Evolutionary conservation across 2,797 vertebrate species (phyloP).

Genomic region (Takifugu rubripes): DNA sequence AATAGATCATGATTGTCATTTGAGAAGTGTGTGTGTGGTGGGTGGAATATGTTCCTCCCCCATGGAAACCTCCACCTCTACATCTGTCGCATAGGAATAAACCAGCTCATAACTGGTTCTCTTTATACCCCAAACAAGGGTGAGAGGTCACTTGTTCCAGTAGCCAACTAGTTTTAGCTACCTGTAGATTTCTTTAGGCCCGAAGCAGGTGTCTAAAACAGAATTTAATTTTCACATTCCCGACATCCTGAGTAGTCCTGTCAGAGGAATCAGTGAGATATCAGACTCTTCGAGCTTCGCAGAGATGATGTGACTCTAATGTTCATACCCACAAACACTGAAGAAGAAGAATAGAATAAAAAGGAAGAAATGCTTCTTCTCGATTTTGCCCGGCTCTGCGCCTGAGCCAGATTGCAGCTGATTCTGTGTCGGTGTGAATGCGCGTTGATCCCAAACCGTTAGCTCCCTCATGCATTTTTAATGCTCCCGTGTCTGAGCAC

Average conservation of each 20-base stretch:
- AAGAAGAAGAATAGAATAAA: background rate
- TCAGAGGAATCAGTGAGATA: too few species aligned
- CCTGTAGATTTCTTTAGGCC: too few species aligned
- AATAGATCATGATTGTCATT: background rate
- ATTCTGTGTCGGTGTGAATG: constrained; percentile 28
- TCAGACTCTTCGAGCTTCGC: too few species aligned
- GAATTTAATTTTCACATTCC: too few species aligned
- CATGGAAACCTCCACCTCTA: background rate
- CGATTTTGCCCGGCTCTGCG: too few species aligned
- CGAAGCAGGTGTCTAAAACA: too few species aligned
- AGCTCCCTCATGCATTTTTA: constrained; percentile 50
- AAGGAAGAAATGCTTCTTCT: background rate
- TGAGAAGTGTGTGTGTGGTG: background rate
- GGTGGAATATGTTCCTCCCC: background rate
- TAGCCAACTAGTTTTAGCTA: too few species aligned
- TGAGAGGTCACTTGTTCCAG: too few species aligned
- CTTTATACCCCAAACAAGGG: too few species aligned
- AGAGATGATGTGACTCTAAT: too few species aligned
- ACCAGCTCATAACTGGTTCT: background rate
- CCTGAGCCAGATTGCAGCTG: background rate
- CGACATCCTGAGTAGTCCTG: too few species aligned
- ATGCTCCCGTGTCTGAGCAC: constrained; percentile 20
- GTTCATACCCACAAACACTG: background rate
- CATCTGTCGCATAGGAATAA: background rate
- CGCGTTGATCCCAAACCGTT: constrained; percentile 14